These are phyloP conservation scores for Zygogramma bicolorata DNA, from an alignment of 2,888 invertebrate genomes.

Conservation along the genomic window DNA sequence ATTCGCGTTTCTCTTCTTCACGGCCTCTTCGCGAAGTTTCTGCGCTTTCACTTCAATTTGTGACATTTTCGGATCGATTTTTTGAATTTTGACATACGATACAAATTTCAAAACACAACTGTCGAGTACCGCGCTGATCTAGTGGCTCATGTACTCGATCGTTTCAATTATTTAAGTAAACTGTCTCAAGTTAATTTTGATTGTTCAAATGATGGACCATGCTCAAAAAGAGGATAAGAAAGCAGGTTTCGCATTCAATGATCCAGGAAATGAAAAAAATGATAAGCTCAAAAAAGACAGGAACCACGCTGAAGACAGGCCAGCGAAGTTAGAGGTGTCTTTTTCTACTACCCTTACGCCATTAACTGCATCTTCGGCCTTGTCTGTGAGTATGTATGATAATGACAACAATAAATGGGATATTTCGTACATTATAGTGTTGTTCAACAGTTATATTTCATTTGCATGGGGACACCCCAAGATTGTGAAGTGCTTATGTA, in stretches of 20 bases:
- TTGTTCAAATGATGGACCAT: slow-evolving; percentile 21
- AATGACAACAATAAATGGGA: neutral
- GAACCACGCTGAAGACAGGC: neutral
- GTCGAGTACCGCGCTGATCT: neutral
- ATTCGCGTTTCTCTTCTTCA: slow-evolving; percentile 76
- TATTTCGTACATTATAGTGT: too few species aligned
- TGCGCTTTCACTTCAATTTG: slow-evolving; percentile 92
- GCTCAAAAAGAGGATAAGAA: neutral
- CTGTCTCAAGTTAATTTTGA: neutral
- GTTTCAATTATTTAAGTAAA: slow-evolving; percentile 16
- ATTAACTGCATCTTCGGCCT: slow-evolving; percentile 7
- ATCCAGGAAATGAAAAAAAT: neutral
- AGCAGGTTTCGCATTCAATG: neutral
- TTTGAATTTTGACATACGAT: neutral
- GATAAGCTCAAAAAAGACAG: neutral
- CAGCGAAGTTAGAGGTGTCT: slow-evolving; percentile 7
- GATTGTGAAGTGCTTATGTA: too few species aligned
- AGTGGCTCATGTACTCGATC: neutral
- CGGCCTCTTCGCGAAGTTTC: slow-evolving; percentile 88
- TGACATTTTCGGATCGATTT: slow-evolving; percentile 71
- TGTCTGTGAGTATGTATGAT: slow-evolving; percentile 17
- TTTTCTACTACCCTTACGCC: slow-evolving; percentile 13
- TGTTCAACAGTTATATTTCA: too few species aligned
- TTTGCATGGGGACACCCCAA: too few species aligned
- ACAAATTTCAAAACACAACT: neutral